Evolutionary conservation across 2,113 vertebrate species (phyloP), one percentile per base, ranked within the genome.

Genomic region (Scophthalmus maximus): DNA sequence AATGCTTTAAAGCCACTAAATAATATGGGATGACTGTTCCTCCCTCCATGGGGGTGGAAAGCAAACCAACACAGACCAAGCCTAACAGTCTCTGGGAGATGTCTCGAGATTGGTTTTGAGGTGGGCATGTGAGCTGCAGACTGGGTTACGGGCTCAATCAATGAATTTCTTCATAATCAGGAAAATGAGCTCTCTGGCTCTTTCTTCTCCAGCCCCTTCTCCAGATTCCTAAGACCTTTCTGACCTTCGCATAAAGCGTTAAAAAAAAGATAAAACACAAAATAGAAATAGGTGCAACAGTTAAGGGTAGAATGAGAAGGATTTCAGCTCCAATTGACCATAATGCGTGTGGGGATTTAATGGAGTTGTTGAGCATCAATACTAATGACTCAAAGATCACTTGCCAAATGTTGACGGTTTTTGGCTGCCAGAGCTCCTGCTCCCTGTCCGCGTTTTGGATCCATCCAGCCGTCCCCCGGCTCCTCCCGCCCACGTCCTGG

Each of bases 401-500:
- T 68, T 73, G 76, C 72, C 56, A 74, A 79, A 46, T 62, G 44
- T 70, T 76, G 22, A 66, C n/a, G 26, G 47, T 57, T 79, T 79
- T 73, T 70, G 73, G 76, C 51, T 78, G 55, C 55, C 18, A n/a
- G 38, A 63, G 50, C 58, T 74, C 14, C 55, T 7, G 75, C 46
- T 78, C 22, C 27, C 23, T n/a, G n/a, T n/a, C 49, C 67, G 44
- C 66, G 47, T 80, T 81, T 76, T 79, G 74, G 79, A 79, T 61
- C 64, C 47, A 55, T 6, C 29, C 40, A n/a, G n/a, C n/a, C n/a
- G n/a, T n/a, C n/a, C n/a, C n/a, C n/a, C n/a, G n/a, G n/a, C n/a
- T n/a, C n/a, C n/a, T n/a, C 52, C 23, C 56, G 8, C 78, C 78
- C 75, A 87, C 73, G 6, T 23, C 65, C 56, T 88, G 79, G 78